Evolutionary conservation across 1,140 invertebrate species (phyloP).

Genomic region (fruit fly (Drosophila melanogaster)): Release_6_plus_ISO1_MT NT_037436.4:576001-576500

Average conservation of each 20-base stretch:
- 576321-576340: conserved; percentile 13
- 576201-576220: neutral
- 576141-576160: conserved; percentile 31
- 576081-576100: conserved; percentile 79
- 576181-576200: too few species aligned
- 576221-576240: conserved; percentile 48
- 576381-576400: conserved; percentile 84
- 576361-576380: conserved; percentile 75
- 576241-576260: conserved; percentile 18
- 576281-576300: conserved; percentile 20
- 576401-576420: conserved; percentile 47
- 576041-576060: conserved; percentile 35
- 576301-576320: conserved; percentile 51
- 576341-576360: conserved; percentile 42
- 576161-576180: conserved; percentile 7
- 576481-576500: conserved; percentile 41
- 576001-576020: conserved; percentile 58
- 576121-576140: conserved; percentile 43
- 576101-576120: conserved; percentile 69
- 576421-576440: conserved; percentile 50
- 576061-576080: conserved; percentile 69
- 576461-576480: conserved; percentile 65
- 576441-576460: conserved; percentile 48
- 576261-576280: conserved; percentile 4
- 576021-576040: conserved; percentile 45